Conservation (phyloP, 2,113 vertebrate genomes). For the Cottus gobio region DNA sequence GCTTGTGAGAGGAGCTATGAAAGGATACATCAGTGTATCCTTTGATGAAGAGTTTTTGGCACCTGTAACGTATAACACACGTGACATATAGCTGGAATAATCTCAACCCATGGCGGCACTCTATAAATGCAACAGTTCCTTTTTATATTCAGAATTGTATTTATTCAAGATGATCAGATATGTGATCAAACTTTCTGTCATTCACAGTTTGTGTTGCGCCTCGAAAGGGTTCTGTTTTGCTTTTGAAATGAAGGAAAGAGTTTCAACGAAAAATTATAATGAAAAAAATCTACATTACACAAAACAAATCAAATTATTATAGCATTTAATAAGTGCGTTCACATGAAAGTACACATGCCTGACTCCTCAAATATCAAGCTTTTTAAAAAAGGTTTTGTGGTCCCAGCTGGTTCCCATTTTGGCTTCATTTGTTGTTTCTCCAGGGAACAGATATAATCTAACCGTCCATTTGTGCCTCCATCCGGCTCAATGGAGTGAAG, state of each 20-base stretch:
- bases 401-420: slow-evolving; percentile 41
- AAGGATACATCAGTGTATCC: too few species aligned
- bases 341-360: background rate
- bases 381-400: background rate
- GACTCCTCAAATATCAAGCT: slow-evolving; percentile 4
- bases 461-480: slow-evolving; percentile 19
- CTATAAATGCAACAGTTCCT: background rate
- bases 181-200: background rate
- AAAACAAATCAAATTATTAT: slow-evolving; percentile 3
- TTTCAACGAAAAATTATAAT: background rate
- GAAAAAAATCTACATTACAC: slow-evolving; percentile 4
- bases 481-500: slow-evolving; percentile 14
- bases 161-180: background rate
- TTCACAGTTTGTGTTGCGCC: background rate
- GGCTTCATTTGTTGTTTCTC: slow-evolving; percentile 37
- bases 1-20: too few species aligned
- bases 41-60: too few species aligned
- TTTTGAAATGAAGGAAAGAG: background rate
- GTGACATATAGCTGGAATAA: background rate
- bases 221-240: background rate
- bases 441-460: slow-evolving; percentile 37
- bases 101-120: background rate
- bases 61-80: background rate
- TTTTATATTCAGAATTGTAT: background rate
- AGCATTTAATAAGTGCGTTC: background rate